A percentile compares a stretch with the other conserved stretches of the same genome.
Evolutionary conservation across 2,797 vertebrate species (phyloP).

Genomic region (Apogon hyalosoma): DNA sequence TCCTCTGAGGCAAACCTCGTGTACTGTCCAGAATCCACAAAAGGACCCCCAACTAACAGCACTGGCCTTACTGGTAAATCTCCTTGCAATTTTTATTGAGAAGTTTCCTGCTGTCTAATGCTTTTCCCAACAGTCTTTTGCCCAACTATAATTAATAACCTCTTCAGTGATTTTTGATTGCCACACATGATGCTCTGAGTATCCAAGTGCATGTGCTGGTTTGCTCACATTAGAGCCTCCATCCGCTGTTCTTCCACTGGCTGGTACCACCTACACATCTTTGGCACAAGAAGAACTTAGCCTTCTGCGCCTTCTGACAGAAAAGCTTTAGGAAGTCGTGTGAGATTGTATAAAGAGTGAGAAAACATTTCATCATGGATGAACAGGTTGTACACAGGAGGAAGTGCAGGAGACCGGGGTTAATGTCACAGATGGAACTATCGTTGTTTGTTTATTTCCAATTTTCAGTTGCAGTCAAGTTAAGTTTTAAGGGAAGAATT

Average conservation of each 20-base stretch:
- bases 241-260: conserved; percentile 13
- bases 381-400: too few species aligned
- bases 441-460: too few species aligned
- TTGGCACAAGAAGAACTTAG: too few species aligned
- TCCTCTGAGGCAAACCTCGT: background rate
- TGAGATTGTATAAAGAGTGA: too few species aligned
- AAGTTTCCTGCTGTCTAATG: background rate
- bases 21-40: background rate
- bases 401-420: too few species aligned
- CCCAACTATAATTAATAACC: background rate
- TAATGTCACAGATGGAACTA: too few species aligned
- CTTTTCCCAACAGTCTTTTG: conserved; percentile 5
- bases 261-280: conserved; percentile 39
- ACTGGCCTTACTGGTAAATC: background rate
- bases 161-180: background rate
- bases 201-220: conserved; percentile 33
- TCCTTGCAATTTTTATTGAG: background rate
- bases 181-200: background rate
- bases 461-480: too few species aligned
- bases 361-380: too few species aligned
- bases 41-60: background rate
- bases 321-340: too few species aligned
- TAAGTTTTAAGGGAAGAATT: too few species aligned
- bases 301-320: too few species aligned
- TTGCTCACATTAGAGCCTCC: conserved; percentile 40